A percentile compares a stretch with the other conserved stretches of the same genome.
Evolutionary conservation across 2,113 vertebrate genomes (phyloP).

Genomic region (Ascaphus truei): DNA sequence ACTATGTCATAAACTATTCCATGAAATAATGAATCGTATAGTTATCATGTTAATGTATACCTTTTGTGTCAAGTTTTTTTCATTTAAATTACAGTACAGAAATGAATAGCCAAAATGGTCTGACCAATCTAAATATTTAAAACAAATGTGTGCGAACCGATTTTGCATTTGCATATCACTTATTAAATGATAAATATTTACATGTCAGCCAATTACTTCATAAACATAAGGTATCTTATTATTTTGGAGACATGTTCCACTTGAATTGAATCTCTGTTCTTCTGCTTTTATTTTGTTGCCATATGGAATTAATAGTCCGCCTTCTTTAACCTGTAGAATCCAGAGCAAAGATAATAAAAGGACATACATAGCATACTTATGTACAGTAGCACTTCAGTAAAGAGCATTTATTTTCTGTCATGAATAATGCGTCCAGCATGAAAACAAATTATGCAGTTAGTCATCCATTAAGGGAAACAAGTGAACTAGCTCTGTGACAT

Average conservation of each 20-base stretch:
- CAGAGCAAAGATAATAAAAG: constrained; percentile 30
- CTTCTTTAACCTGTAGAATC: background rate
- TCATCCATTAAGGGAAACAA: background rate
- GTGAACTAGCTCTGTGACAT: background rate
- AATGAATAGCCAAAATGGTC: no score
- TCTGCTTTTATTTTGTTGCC: background rate
- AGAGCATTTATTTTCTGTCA: constrained; percentile 25
- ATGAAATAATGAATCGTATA: no score
- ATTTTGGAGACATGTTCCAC: background rate
- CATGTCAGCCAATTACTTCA: background rate
- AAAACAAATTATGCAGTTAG: background rate
- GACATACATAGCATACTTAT: constrained; percentile 21
- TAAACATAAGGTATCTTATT: background rate
- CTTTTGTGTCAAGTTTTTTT: no score
- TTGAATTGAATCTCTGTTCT: constrained; percentile 4
- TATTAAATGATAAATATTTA: background rate
- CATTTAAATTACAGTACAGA: no score
- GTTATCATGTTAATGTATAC: no score
- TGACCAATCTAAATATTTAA: background rate
- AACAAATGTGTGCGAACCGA: background rate
- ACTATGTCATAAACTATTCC: no score
- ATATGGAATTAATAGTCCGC: background rate
- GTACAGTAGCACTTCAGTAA: constrained; percentile 15
- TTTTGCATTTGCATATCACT: background rate
- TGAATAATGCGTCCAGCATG: background rate